Base-by-base conservation (phyloP, 2,888 invertebrate genomes). In the Cynaeus angustus region DNA sequence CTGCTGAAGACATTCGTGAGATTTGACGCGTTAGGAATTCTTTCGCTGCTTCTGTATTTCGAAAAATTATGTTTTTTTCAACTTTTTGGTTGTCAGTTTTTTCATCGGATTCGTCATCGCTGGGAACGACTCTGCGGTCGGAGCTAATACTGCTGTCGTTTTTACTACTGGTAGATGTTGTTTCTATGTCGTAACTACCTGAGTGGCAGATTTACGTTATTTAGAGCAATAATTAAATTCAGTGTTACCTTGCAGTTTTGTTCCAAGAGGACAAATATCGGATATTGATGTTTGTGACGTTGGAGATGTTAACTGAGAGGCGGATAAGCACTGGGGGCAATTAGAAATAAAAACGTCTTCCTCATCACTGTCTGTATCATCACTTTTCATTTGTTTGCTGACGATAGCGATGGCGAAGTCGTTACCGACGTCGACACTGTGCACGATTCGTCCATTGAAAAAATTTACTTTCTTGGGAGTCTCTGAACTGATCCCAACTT, bases 1-100 rank as follows among this genome's bases (percentile, higher is more conserved):
- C 90, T 6, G 88, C 84, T 7, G 64, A 64, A 1, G 64, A 64
- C 64, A 64, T 64, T 8, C 64, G 45, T 2, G 55, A 75, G 13
- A 93, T 85, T 78, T 94, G 94, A 75, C 90, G 88, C 12, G 91
- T 92, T 56, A 94, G 83, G 84, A 92, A 94, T 77, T 94, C 92
- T 77, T 90, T 88, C 2, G 94, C 93, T 48, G 92, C 92, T 85
- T 92, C 92, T 26, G 92, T 92, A 81, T 93, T 92, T n/a, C 93
- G 90, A 81, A 93, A 91, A 78, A 92, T 90, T 77, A 91, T 90
- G 78, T 91, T 91, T 68, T 79, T 83, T 68, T 81, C 82, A 6
- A 74, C 70, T 76, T 81, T 71, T 9, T 56, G 62, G 12, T 46
- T 81, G 56, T 76, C 74, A n/a, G 72, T 74, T 61, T 76, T 76